Base-by-base conservation (phyloP, 2,113 vertebrate genomes). In the Pelobates fuscus region DNA sequence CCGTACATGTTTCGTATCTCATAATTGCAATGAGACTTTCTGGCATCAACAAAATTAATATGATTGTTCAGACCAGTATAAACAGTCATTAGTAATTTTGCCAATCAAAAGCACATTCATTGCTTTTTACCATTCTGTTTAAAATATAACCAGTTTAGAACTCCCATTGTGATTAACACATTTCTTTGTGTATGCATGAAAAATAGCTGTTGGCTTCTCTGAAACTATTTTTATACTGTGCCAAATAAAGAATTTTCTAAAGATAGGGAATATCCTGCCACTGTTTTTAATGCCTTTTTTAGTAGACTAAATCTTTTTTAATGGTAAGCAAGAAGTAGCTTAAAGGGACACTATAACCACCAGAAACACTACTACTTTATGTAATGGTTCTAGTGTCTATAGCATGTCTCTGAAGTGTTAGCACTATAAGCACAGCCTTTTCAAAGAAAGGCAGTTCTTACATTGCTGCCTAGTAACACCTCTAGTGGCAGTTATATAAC, bases 21-120 rank as follows among this genome's bases (percentile, higher is more conserved):
- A 27, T 27, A n/a, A 55, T 43, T 44, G 23, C 11, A 66, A 24
- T 58, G 17, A 2, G 0, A 25, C 62, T 65, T 66, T 24, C 26
- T 32, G 27, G 41, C 43, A 72, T 63, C 59, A 63, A 25, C 43
- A 20, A 30, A 52, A 27, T 29, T 63, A 65, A 14, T 32, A 49
- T 30, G 46, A 72, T 72, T 24, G 61, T 63, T 72, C 46, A 52
- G 70, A 62, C 43, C 32, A 24, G 14, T 43, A 59, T 72, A 72
- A 72, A 72, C 43, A 66, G 29, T 59, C 30, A 67, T 64, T 74
- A 58, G 49, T 58, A 66, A 74, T 30, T 66, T 58, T 66, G 32
- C 66, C 52, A 74, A 74, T 74, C 71, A 74, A 46, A 44, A n/a
- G 2, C 30, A 21, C 52, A 74, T 66, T 67, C 37, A 74, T 21